These are phyloP conservation scores for Leptocoma aspasia DNA, from an alignment of 2,113 vertebrate genomes.

Conservation along the genomic window DNA sequence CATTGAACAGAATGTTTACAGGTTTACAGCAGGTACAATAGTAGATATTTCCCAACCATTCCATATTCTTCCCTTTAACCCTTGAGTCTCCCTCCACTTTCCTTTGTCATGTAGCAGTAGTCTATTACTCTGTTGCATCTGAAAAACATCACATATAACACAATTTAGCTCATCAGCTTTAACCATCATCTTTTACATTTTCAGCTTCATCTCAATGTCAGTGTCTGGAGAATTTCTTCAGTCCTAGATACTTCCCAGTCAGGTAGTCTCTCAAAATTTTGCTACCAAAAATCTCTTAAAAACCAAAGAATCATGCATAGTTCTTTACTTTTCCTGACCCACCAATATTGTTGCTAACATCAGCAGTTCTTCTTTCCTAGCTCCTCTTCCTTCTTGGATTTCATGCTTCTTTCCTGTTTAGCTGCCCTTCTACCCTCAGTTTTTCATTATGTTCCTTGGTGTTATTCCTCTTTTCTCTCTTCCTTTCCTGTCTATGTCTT, in stretches of 20 bases:
- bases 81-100: neutral
- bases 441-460: neutral
- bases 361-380: neutral
- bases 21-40: neutral
- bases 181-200: neutral
- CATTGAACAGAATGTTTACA: slow-evolving; percentile 44
- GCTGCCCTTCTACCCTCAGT: neutral
- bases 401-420: neutral
- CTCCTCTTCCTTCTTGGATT: neutral
- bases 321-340: neutral
- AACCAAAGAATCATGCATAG: neutral
- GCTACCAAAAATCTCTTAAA: neutral
- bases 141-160: neutral
- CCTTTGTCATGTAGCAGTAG: neutral
- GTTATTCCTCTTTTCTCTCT: neutral
- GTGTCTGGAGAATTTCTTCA: neutral
- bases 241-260: neutral
- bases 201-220: neutral
- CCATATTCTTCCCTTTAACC: neutral
- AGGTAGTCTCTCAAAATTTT: neutral
- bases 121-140: neutral
- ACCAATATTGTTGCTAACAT: neutral
- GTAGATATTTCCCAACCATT: neutral
- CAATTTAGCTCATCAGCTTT: neutral
- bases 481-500: neutral